These are phyloP conservation scores for Paradoxurus hermaphroditus DNA, from an alignment of 2,113 vertebrate species.

Conservation along the genomic window DNA sequence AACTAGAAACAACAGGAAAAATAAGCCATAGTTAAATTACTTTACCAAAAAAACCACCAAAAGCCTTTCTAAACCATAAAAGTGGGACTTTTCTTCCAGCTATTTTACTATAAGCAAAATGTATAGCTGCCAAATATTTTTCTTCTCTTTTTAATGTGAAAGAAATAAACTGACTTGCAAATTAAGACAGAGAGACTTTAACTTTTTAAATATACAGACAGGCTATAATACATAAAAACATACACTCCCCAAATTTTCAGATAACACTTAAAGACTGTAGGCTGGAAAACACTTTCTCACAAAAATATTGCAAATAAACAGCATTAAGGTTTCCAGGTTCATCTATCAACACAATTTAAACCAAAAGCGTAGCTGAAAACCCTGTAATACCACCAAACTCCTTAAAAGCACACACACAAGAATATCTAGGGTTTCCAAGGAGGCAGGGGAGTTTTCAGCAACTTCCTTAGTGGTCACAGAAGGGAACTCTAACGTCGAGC, in stretches of 20 bases:
- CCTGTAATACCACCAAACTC: not conserved
- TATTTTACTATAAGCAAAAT: not conserved
- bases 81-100: not conserved
- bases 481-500: not conserved
- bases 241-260: not conserved
- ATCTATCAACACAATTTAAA: not conserved
- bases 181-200: conserved; percentile 24
- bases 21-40: not conserved
- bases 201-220: not conserved
- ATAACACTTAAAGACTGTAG: not conserved
- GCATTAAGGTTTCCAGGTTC: not conserved
- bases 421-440: not conserved
- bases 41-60: not conserved
- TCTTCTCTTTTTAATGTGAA: not conserved
- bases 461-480: not conserved
- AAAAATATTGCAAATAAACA: not conserved
- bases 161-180: conserved; percentile 14
- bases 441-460: not conserved
- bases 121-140: not conserved
- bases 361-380: not conserved
- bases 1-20: not conserved
- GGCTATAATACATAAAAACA: not conserved
- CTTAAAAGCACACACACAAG: not conserved
- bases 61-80: not conserved
- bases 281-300: not conserved